A percentile compares a stretch with the other conserved stretches of the same genome.
phyloP scores from a whole-genome alignment of 2,888 invertebrate genomes.

The Drosophila hamatofila region DNA sequence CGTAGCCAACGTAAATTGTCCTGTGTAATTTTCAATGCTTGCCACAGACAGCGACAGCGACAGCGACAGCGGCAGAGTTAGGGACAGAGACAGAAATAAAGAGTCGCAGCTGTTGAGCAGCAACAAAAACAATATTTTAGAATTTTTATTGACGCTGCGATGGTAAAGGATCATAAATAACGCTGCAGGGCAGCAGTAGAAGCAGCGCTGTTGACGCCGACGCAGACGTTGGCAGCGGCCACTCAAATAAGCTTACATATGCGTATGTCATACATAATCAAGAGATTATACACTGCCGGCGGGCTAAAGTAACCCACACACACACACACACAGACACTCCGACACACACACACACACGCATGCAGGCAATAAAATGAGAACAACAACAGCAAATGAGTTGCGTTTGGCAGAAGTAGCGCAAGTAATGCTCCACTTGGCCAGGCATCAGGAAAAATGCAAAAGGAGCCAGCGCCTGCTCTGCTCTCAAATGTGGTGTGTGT shows the following conservation, averaged over 20 bases:
- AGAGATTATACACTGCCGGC: conserved; percentile 69
- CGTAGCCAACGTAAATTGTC: conserved; percentile 56
- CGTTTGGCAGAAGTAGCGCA: conserved; percentile 48
- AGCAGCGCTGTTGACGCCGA: not conserved
- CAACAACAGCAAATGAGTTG: conserved; percentile 30
- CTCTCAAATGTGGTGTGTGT: conserved; percentile 28
- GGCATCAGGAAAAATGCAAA: conserved; percentile 74
- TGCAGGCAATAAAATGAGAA: conserved; percentile 63
- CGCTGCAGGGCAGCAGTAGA: conserved; percentile 31
- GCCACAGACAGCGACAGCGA: conserved; percentile 29
- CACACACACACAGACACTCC: not conserved
- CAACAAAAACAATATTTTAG: conserved; percentile 74
- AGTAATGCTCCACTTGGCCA: conserved; percentile 75
- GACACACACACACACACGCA: not conserved
- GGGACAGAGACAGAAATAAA: not conserved
- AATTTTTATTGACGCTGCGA: conserved; percentile 71
- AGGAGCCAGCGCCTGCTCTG: conserved; percentile 38
- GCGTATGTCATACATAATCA: conserved; percentile 79
- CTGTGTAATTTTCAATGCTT: conserved; percentile 56
- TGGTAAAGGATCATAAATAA: conserved; percentile 66
- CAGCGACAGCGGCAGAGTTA: not conserved
- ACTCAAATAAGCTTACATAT: conserved; percentile 68
- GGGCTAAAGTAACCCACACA: conserved; percentile 14
- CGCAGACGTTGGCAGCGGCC: conserved; percentile 14
- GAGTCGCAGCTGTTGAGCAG: conserved; percentile 34